Evolutionary conservation across 2,888 invertebrate species (phyloP), one percentile per base, ranked within the genome.

Genomic region (Noctua janthina): DNA sequence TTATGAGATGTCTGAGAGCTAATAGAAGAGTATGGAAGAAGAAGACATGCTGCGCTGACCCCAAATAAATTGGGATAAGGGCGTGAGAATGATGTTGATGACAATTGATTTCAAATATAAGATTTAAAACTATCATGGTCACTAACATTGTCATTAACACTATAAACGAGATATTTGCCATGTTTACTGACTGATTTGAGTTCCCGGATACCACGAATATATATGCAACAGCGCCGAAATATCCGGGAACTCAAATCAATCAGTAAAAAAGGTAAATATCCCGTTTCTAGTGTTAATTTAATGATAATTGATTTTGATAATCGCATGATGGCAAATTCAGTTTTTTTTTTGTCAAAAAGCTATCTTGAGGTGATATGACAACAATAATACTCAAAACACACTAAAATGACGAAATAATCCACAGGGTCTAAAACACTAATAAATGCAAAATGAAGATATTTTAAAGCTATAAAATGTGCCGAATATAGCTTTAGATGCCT

Each of bases 391-490:
- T 39, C 20, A 62, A 74, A 72, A 75, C 23, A 62, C 35, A 76
- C 54, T 69, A 69, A 82, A 82, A 66, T 66, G 6, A 59, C 46
- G 4, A 79, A 68, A 79, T 74, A 76, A 76, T 51, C 29, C 6
- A 13, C 17, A 62, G 10, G 11, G 11, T 51, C 43, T 64, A 59
- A 74, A 69, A 69, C 15, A 74, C 46, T 15, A 69, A 76, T 86
- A 84, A 83, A 68, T 11, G 69, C 39, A 62, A 75, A 76, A 87
- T 85, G 54, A 83, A 79, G 73, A 78, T 76, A 74, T 83, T 85
- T 75, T 39, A 59, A 74, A 76, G 73, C 62, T 71, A 76, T 87
- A 85, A 85, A 83, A 81, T 71, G 5, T 59, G 23, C 77, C 74
- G 35, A 81, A 78, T 87, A 84, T 74, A 68, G 76, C 29, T 67